Base-by-base conservation (phyloP, 2,113 vertebrate species). In the Dipodomys stephensi region DNA sequence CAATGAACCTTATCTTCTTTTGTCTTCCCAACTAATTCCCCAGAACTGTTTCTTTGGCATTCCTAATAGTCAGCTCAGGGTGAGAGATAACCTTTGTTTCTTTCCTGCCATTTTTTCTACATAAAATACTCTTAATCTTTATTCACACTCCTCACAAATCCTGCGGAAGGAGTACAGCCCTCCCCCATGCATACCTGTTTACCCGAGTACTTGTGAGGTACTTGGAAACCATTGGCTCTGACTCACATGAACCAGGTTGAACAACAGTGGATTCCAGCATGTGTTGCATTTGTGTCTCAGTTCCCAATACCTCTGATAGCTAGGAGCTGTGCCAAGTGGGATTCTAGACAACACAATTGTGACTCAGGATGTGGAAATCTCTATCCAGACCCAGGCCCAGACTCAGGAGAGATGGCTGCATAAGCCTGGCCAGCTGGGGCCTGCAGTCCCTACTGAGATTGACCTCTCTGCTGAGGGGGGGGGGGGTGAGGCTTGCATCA, bases 381-480 rank as follows among this genome's bases (percentile, higher is more conserved):
- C 49, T 35, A 22, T 9, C 7, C 27, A 7, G 72, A 39, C 13
- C 32, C 12, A 73, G 35, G 32, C 27, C 44, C 39, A 57, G 4
- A 30, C 19, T 19, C 27, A 65, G 46, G 20, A 72, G 12, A 7
- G 12, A 65, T 0, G 11, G 8, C 11, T 18, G 53, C 11, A 28
- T 20, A 23, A 3, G 2, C 4, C 1, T 53, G 39, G 76, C n/a
- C 53, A 77, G 5, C 20, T 67, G 18, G 69, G 57, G 69, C 2
- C 9, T 11, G 19, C 2, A 67, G 12, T 32, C 53, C 6, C 19
- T 7, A 6, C n/a, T n/a, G 9, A 32, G 11, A 2, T 15, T 4
- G 30, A 4, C 8, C 8, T 46, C 18, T 44, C 46, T 69, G 49
- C 3, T 22, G 20, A 35, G 35, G 35, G n/a, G n/a, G n/a, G 35